phyloP scores from a whole-genome alignment of 2,888 invertebrate genomes.

The Phengaris alcon region DNA sequence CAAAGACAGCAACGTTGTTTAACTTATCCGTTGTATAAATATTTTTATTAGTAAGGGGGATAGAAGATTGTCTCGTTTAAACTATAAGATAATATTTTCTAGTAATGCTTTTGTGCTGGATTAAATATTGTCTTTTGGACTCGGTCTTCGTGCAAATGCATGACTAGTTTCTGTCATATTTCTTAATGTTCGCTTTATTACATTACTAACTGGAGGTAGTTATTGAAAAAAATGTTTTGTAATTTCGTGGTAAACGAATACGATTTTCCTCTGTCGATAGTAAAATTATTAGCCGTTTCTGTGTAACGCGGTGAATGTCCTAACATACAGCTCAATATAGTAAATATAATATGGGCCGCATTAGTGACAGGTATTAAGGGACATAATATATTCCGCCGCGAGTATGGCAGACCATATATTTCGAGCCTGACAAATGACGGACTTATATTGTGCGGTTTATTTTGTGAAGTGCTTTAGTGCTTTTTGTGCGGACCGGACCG shows the following conservation, averaged over 20 bases:
- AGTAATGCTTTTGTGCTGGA: too few species aligned
- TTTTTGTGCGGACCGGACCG: constrained; percentile 12
- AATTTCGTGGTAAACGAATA: not conserved
- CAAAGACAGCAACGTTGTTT: too few species aligned
- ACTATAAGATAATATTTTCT: too few species aligned
- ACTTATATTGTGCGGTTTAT: not conserved
- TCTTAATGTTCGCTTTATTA: too few species aligned
- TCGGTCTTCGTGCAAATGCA: too few species aligned
- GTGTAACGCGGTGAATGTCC: not conserved
- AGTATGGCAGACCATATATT: not conserved
- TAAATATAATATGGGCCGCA: not conserved
- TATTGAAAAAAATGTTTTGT: not conserved
- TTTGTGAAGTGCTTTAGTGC: not conserved
- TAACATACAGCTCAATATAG: not conserved
- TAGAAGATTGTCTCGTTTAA: too few species aligned
- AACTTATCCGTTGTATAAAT: too few species aligned
- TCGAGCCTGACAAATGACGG: constrained; percentile 4
- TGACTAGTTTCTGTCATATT: too few species aligned
- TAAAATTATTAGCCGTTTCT: not conserved
- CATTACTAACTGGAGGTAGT: too few species aligned
- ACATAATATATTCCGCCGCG: not conserved
- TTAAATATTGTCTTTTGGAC: too few species aligned
- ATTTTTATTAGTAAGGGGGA: too few species aligned
- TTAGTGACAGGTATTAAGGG: not conserved
- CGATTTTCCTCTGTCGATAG: not conserved